A percentile compares a stretch with the other conserved stretches of the same genome.
These are phyloP conservation scores for Temnothorax unifasciatus DNA, from an alignment of 2,888 invertebrate species.

Conservation along the genomic window DNA sequence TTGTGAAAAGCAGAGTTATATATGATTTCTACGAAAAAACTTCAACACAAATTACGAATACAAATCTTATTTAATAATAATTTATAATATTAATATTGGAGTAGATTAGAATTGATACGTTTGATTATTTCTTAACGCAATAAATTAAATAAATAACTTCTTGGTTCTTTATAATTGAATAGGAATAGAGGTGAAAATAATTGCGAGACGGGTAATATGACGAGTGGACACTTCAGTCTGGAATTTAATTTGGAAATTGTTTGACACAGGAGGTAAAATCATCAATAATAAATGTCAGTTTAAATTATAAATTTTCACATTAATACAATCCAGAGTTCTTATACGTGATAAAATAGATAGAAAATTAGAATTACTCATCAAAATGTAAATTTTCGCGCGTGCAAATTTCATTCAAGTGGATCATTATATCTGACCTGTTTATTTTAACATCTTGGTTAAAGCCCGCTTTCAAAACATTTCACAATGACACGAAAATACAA, in stretches of 20 bases:
- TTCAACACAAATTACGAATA: not conserved
- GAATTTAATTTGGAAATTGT: slow-evolving; percentile 19
- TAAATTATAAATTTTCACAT: slow-evolving; percentile 3
- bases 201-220: not conserved
- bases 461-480: not conserved
- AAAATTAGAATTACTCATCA: slow-evolving; percentile 7
- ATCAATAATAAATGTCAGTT: slow-evolving; percentile 16
- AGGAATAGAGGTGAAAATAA: not conserved
- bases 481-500: not conserved
- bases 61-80: not conserved
- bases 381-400: slow-evolving; percentile 6
- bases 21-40: no score
- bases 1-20: no score
- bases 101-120: not conserved
- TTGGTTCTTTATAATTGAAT: not conserved
- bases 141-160: not conserved
- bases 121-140: not conserved
- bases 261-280: not conserved
- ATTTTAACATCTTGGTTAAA: slow-evolving; percentile 6
- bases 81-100: not conserved
- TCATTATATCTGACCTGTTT: not conserved
- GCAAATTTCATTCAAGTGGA: slow-evolving; percentile 7
- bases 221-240: not conserved
- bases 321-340: slow-evolving; percentile 1
- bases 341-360: not conserved